Base-by-base conservation (phyloP, 2,113 vertebrate species). In the Oxyruncus cristatus region DNA sequence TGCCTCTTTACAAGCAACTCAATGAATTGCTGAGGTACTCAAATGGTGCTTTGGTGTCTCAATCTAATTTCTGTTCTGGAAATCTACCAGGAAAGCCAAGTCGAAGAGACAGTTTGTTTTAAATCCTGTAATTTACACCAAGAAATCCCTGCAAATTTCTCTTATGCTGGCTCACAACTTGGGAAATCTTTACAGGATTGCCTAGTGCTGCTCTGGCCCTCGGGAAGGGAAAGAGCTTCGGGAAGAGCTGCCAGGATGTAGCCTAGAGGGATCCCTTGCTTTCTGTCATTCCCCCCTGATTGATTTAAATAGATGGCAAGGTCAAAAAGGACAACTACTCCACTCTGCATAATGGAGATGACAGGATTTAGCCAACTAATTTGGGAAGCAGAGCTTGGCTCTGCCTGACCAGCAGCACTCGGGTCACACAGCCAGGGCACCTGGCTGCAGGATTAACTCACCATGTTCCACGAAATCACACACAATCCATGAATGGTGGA, bases 281-380 rank as follows among this genome's bases (percentile, higher is more conserved):
- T 61, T 26, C 66, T 66, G 55, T 11, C 14, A 1, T 11, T 22
- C 50, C 35, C 62, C 50, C 18, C 12, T 7, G 56, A 49, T 7
- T 35, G 35, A 52, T 50, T 35, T 35, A 50, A 41, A 62, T 5
- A 52, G 78, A 27, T 72, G 68, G 12, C 11, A 33, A 72, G 68
- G 94, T 85, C 63, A 62, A 6, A 75, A 46, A 37, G 78, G 91
- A 41, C 49, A 78, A 72, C 49, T 23, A 18, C n/a, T 21, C 15
- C 35, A 5, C 19, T 44, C n/a, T 12, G 33, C 32, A 5, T 1
- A 14, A 11, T 3, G 14, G 20, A 30, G 71, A 3, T 1, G 4
- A 14, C 30, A 59, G 52, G 26, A 47, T 35, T 18, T 1, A 71
- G 74, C 73, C 1, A 14, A 5, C 61, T 3, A 5, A 35, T 35